Base-by-base conservation (phyloP, 2,888 invertebrate species). In the Keiferia lycopersicella region DNA sequence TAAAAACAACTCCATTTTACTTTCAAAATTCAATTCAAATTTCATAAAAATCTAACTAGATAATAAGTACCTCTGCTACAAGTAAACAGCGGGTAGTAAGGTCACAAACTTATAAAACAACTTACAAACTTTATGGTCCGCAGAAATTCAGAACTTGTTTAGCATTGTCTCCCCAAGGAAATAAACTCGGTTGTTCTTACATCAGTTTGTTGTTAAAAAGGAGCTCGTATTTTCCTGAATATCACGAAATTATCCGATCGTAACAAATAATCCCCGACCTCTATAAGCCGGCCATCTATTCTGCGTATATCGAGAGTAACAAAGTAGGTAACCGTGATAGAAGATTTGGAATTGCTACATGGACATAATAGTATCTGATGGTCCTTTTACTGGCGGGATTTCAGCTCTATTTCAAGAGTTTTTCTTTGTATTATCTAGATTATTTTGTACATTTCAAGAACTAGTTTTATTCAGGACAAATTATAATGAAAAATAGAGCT, bases 241-340 rank as follows among this genome's bases (percentile, higher is more conserved):
- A 56, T 56, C 34, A 56, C 56, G 56, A 56, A 56, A 56, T 58
- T 58, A 58, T 58, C 58, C 58, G 58, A 38, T 39, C 39, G 58
- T 58, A 57, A 18, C 58, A 38, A 38, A 39, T 58, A 38, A 58
- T 58, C 39, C 58, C 20, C 12, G 39, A 39, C 58, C 58, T 16
- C n/a, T 58, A 6, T 58, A 58, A 58, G 39, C 58, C 39, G 39
- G 58, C 58, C 16, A 58, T 39, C 58, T 38, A 20, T 58, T 58
- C 38, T 22, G 51, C 39, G 58, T 58, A 39, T 58, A 56, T 56
- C n/a, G 56, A 56, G 56, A 34, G 56, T 26, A 34, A 30, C 56
- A 56, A 16, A 30, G 20, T 20, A n/a, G 34, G 56, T 16, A 56
- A 6, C 34, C 26, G 12, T 34, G 8, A 11, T 51, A 51, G 8